Evolutionary conservation across 2,797 vertebrate species (phyloP), one percentile per base, ranked within the genome.

Genomic region (Amblyraja radiata): DNA sequence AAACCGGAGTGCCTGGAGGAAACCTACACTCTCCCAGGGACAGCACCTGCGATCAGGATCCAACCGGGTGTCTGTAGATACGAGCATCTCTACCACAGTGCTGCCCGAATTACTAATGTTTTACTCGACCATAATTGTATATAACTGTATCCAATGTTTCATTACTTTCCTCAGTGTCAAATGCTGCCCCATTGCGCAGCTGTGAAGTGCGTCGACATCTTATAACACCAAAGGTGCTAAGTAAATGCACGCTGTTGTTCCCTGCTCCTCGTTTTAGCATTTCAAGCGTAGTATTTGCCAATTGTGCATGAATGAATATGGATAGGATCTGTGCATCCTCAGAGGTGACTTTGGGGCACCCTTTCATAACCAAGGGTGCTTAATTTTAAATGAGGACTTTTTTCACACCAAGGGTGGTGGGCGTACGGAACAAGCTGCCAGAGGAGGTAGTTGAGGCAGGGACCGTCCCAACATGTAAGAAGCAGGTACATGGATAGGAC

Each of bases 361-460:
- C 8, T 90, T 91, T 93, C 78, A 54, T 77, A 83, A 58, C 90
- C 93, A 93, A 93, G 93, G 93, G 93, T 94, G 93, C 94, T 90
- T 95, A 93, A 84, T 93, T 94, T 86, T 93, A 93, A 90, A 94
- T 94, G 93, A 93, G 93, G 81, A 93, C 93, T 96, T 96, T 95
- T 46, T 46, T 46, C 4, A 46, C 46, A 4, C 46, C 2, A 46
- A 46, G 46, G 46, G 46, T 46, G 46, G 3, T 46, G 46, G 46
- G 46, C 4, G 46, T 46, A 46, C 46, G 46, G 46, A 46, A 46
- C 46, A 46, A 46, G 46, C 46, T 46, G 46, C 46, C 46, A 46
- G 46, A 46, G 46, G 46, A 46, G 46, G 46, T 46, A 46, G 46
- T 46, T 46, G 46, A 46, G 46, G 46, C 46, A 3, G 46, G 46